Evolutionary conservation across 1,140 invertebrate genomes (phyloP), one percentile per base, ranked within the genome.

Genomic region (Polyergus mexicanus): DNA sequence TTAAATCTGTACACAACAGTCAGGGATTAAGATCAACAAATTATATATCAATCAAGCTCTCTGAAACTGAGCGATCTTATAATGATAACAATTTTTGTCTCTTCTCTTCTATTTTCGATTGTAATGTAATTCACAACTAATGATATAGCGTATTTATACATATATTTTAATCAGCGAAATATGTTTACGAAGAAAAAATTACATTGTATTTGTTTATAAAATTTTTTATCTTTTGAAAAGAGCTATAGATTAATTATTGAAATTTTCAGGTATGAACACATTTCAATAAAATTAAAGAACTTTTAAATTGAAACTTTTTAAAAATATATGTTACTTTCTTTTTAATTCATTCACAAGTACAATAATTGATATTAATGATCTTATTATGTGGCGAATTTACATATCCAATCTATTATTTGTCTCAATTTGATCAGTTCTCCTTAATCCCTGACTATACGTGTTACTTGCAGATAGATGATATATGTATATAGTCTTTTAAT

Each of bases 401-500:
- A 69, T 32, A 22, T 69, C 19, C 16, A n/a, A 56, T 69, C 22
- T 41, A 51, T 5, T 51, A 38, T 41, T 69, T 35, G 6, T 41
- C 51, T 35, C 44, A 35, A 66, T 65, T 54, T 11, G 35, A 77
- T 28, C n/a, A 41, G 32, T 54, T 44, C 22, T 60, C 22, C 32
- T 84, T 80, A 78, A 88, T 69, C 65, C 19, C 77, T 25, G 72
- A 60, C 75, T 85, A 69, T 69, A 77, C 25, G 84, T 72, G 68
- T 76, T 83, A 84, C 58, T 89, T 76, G 68, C 56, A 60, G 60
- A 86, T 89, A 77, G 77, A 56, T 86, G 85, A 84, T 84, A 51
- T 51, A 51, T 51, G 47, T 51, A 51, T 51, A 89, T 84, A 89
- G 68, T 72, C 77, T 89, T 89, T 86, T 76, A 88, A 84, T 75